Conservation (phyloP, 1,140 invertebrate species). For the Drosophila jambulina region DNA sequence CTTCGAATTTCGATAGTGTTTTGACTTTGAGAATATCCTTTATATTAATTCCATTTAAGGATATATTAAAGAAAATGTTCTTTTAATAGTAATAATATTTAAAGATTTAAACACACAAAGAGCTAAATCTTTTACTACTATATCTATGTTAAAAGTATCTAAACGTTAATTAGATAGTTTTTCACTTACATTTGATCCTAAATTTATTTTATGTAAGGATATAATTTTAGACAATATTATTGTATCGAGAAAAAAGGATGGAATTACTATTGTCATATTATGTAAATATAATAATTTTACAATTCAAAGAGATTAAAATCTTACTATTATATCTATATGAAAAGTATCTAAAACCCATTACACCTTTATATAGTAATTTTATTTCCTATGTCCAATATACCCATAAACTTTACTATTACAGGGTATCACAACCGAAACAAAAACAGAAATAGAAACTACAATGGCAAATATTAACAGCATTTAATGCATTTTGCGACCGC, state of each 20-base stretch:
- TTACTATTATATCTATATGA: not conserved
- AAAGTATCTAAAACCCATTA: not conserved
- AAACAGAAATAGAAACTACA: constrained; percentile 11
- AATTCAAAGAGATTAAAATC: not conserved
- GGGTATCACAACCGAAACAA: constrained; percentile 41
- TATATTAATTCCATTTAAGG: no score
- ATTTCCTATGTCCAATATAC: not conserved
- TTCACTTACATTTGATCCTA: not conserved
- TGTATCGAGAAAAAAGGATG: no score
- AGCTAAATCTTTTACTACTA: no score
- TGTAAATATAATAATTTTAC: not conserved
- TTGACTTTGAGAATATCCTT: not conserved
- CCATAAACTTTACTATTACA: not conserved
- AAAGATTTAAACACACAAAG: no score
- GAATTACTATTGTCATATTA: not conserved
- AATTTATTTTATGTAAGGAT: not conserved
- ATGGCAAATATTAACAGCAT: constrained; percentile 50
- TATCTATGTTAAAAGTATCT: not conserved
- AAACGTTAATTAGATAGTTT: not conserved
- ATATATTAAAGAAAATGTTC: no score
- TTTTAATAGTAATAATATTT: no score
- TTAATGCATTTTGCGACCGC: constrained; percentile 77
- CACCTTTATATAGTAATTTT: not conserved
- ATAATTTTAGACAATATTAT: not conserved
- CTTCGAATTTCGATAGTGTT: not conserved